Base-by-base conservation (phyloP, 2,113 vertebrate species). In the Clarias batrachus region DNA sequence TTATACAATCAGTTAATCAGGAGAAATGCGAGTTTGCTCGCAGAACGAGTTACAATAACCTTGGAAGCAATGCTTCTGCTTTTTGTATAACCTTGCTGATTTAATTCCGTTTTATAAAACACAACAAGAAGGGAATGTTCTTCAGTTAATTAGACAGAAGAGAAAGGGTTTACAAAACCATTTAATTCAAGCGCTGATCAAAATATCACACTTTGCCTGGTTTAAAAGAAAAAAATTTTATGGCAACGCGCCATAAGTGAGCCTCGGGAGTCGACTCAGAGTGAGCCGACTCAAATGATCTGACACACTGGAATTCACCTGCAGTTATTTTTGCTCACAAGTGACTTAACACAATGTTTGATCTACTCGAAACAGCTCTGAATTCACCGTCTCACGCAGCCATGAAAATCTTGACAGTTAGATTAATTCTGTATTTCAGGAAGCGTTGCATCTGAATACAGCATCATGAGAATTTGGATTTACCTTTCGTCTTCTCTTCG, bases 401-500 rank as follows among this genome's bases (percentile, higher is more conserved):
- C 37, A 12, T 5, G 3, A 74, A 74, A 74, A 48, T 10, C 14
- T 4, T 48, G 4, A 60, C 2, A 3, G 30, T 30, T 57, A 57
- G 6, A 30, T 8, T 11, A 57, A 54, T 60, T 37, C 54, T 21
- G 54, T 27, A 59, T 0, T n/a, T 54, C 30, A 57, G 52, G 1
- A 17, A 3, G 14, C 27, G 41, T 16, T 16, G 1, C 25, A 16
- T n/a, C 17, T 10, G 3, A 25, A 76, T 54, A 14, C 41, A 27
- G 52, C 52, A 27, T 9, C 14, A 9, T 11, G 2, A 30, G 41
- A 41, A 60, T 56, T 27, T 33, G 8, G 56, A 12, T 73, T 88
- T 48, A 90, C 89, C 89, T 90, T 90, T 82, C 85, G 84, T 52
- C 89, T 84, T 37, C 65, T 90, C 66, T 78, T 90, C 37, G 63